Percentiles rank a stretch among this genome's conserved stretches.
Conservation (phyloP, 2,113 vertebrate species). For the Microcebus tavaratra region DNA sequence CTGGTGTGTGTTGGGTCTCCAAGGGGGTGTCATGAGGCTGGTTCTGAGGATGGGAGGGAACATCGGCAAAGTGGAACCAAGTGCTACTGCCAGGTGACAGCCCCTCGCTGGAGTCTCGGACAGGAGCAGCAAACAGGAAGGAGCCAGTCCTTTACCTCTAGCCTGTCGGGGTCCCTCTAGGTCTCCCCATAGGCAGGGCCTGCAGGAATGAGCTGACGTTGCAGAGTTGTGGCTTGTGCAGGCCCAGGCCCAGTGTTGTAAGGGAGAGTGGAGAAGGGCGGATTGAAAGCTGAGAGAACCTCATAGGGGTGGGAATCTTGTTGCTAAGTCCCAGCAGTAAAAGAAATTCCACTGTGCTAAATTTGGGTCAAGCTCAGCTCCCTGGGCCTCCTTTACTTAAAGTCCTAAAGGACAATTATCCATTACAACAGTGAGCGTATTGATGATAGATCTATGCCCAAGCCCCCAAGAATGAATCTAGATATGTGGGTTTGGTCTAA, state of each 20-base stretch:
- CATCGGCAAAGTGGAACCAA: background rate
- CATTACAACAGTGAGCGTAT: background rate
- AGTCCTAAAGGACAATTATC: background rate
- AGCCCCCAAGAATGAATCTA: background rate
- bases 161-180: background rate
- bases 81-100: background rate
- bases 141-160: background rate
- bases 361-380: background rate
- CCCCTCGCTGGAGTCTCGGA: background rate
- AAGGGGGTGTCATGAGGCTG: background rate
- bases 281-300: background rate
- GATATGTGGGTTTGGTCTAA: background rate
- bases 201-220: background rate
- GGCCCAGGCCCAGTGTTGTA: background rate
- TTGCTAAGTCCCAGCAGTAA: background rate
- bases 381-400: background rate
- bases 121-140: background rate
- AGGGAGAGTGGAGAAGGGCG: background rate
- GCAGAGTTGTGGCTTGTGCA: background rate
- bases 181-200: background rate
- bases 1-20: background rate
- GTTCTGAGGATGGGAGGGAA: background rate
- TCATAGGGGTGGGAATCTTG: too few relatives aligned
- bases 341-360: background rate
- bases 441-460: background rate